Conservation (phyloP, 2,888 invertebrate species). For the Acrobasis suavella region DNA sequence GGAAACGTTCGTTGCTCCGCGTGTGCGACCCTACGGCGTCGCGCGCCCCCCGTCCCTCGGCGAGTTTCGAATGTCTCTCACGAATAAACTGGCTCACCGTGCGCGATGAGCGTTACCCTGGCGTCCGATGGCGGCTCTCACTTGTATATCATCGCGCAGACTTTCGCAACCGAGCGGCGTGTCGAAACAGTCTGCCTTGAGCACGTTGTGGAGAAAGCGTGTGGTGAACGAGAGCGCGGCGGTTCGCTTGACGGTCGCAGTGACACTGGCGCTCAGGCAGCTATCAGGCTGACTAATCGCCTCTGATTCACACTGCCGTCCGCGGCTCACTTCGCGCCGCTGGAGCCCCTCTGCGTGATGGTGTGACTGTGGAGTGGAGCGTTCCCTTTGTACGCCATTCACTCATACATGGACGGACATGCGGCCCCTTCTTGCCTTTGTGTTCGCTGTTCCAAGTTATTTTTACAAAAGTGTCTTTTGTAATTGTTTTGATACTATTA, state of each 20-base stretch:
- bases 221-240: slow-evolving; percentile 29
- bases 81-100: slow-evolving; percentile 76
- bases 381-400: slow-evolving; percentile 47
- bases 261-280: slow-evolving; percentile 40
- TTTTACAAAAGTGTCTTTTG: background rate
- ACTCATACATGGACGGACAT: slow-evolving; percentile 34
- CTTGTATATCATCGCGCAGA: slow-evolving; percentile 82
- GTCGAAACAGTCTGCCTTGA: slow-evolving; percentile 73
- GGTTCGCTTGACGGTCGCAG: slow-evolving; percentile 39
- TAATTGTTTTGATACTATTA: background rate
- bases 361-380: too few relatives aligned
- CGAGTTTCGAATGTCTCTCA: slow-evolving; percentile 76
- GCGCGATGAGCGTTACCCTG: slow-evolving; percentile 79
- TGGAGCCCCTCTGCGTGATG: slow-evolving; percentile 31
- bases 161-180: slow-evolving; percentile 79
- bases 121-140: slow-evolving; percentile 74
- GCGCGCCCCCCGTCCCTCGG: slow-evolving; percentile 74
- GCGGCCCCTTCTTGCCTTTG: slow-evolving; percentile 23
- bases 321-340: slow-evolving; percentile 61
- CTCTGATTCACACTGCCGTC: slow-evolving; percentile 51
- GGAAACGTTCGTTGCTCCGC: slow-evolving; percentile 70
- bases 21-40: slow-evolving; percentile 77
- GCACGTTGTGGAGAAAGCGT: slow-evolving; percentile 61
- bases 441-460: background rate
- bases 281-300: slow-evolving; percentile 32